Evolutionary conservation across 2,113 vertebrate genomes (phyloP).

Genomic region (Periophthalmodon schlosseri): DNA sequence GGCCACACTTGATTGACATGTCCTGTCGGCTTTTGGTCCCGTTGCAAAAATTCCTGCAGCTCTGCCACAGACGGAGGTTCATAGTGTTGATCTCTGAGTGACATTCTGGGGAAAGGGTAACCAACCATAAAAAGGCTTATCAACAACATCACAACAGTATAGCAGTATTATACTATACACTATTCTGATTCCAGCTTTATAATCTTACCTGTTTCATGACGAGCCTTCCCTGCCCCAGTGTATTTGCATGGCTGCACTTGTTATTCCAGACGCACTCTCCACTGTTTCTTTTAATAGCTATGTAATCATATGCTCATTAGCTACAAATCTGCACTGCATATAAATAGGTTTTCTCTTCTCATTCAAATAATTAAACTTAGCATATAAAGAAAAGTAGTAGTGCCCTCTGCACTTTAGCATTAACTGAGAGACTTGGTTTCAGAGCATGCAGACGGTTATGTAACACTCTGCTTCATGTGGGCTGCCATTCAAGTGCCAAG

Average conservation of each 20-base stretch:
- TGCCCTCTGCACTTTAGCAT: constrained; percentile 29
- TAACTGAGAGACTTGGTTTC: constrained; percentile 25
- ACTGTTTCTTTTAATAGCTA: constrained; percentile 73
- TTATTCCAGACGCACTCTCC: constrained; percentile 5
- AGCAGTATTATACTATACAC: not conserved
- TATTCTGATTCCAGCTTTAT: constrained; percentile 5
- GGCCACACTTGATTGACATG: constrained; percentile 80
- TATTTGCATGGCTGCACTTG: not conserved
- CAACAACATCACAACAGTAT: not conserved
- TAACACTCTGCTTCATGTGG: constrained; percentile 5
- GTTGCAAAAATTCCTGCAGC: constrained; percentile 68
- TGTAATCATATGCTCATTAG: constrained; percentile 69
- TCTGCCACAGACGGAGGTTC: constrained; percentile 71
- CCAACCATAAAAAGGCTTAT: not conserved
- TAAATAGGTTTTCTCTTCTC: constrained; percentile 10
- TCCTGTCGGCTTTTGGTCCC: constrained; percentile 66
- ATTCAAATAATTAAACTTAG: not conserved
- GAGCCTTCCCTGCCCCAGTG: not conserved
- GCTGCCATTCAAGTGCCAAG: constrained; percentile 5
- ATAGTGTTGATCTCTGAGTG: constrained; percentile 61
- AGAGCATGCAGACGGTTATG: constrained; percentile 37
- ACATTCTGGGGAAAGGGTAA: constrained; percentile 58
- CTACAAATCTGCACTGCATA: constrained; percentile 19
- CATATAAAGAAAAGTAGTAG: not conserved
- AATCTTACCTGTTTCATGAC: constrained; percentile 23